Evolutionary conservation across 2,888 invertebrate species (phyloP).

Genomic region (Julus scanicus): DNA sequence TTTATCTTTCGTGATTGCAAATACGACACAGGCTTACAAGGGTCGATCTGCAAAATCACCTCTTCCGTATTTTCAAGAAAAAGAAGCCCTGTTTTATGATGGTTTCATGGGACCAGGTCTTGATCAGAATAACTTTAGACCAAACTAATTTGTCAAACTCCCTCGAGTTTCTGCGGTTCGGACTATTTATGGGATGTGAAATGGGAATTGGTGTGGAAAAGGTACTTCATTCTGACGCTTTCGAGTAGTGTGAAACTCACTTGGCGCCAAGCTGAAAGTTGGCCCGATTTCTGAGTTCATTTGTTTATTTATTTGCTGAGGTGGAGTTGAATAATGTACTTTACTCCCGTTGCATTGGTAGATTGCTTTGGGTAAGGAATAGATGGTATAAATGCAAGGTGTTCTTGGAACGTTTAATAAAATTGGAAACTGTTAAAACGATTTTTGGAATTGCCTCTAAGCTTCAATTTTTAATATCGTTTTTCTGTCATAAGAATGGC

Average conservation of each 20-base stretch:
- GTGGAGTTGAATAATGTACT: not conserved
- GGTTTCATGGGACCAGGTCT: not conserved
- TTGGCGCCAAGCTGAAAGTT: not conserved
- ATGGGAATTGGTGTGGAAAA: not conserved
- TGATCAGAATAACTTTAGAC: not conserved
- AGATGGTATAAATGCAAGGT: no score
- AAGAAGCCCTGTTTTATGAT: not conserved
- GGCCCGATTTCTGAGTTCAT: not conserved
- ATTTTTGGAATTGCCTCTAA: no score
- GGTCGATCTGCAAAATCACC: not conserved
- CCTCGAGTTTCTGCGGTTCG: not conserved
- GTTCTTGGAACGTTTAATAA: no score
- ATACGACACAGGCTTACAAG: not conserved
- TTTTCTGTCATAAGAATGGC: no score
- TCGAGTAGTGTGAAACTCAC: not conserved
- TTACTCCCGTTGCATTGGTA: no score
- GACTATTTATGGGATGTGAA: slow-evolving; percentile 20
- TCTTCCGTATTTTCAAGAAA: not conserved
- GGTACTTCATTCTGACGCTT: not conserved
- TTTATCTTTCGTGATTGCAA: not conserved
- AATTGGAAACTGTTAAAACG: no score
- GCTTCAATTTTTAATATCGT: no score
- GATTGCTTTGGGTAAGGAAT: no score
- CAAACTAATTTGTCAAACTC: slow-evolving; percentile 27
- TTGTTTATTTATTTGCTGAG: not conserved